Evolutionary conservation across 2,113 vertebrate genomes (phyloP), one percentile per base, ranked within the genome.

Genomic region (Anarhynchus alexandrinus): DNA sequence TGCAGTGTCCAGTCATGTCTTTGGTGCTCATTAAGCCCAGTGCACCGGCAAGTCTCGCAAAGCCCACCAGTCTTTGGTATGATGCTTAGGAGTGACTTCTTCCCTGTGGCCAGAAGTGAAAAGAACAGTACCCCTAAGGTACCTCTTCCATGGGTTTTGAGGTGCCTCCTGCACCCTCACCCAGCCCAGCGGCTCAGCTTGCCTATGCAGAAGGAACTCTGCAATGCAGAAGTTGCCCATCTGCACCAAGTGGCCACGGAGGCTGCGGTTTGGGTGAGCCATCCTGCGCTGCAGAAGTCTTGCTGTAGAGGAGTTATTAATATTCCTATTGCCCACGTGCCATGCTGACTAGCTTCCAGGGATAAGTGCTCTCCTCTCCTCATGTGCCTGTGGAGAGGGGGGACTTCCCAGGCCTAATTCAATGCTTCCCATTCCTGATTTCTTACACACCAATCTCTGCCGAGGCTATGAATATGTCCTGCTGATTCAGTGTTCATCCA

Each of bases 211-310:
- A 78, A 67, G 96, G 96, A 98, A 95, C 76, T 96, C 80, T 25
- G 80, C 96, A 98, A 98, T 98, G 98, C 95, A 97, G 98, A 98
- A 98, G 98, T 97, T 97, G 96, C 70, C 96, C 97, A 97, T 98
- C 97, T 98, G 98, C 92, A 96, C 59, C 2, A 12, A 79, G 86
- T 69, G 77, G 79, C 96, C 84, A 66, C 3, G 1, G 86, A 93
- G 93, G 85, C 36, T 98, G 97, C 91, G 98, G 98, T 98, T 96
- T 97, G 86, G 49, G 78, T 98, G 97, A 98, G 94, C 95, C 97
- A 98, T 94, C 88, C 84, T 96, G 93, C 85, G 80, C 93, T 17
- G 9, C 94, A 98, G 95, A 98, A 97, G 93, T 96, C 55, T 82
- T 82, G 92, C 93, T 87, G 86, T 93, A 96, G 94, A 90, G 94